Evolutionary conservation across 1,140 invertebrate species (phyloP).

Genomic region (Trichogramma pretiosum): DNA sequence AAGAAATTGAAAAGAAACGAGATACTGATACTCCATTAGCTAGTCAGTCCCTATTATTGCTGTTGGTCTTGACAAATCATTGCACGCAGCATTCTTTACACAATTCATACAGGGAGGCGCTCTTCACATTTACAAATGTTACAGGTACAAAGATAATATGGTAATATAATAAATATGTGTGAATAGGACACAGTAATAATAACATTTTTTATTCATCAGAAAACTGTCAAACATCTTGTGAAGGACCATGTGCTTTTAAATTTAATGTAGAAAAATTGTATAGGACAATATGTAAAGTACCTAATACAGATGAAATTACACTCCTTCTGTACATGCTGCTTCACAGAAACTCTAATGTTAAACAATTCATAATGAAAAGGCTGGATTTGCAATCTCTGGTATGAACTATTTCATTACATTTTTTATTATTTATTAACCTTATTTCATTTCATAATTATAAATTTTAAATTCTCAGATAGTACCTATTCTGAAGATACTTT

Average conservation of each 20-base stretch:
- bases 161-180: slow-evolving; percentile 9
- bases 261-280: slow-evolving; percentile 74
- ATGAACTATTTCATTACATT: slow-evolving; percentile 29
- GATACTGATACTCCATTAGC: slow-evolving; percentile 62
- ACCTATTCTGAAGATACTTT: slow-evolving; percentile 88
- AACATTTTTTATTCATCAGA: slow-evolving; percentile 31
- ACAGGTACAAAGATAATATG: too few relatives aligned
- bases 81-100: slow-evolving; percentile 57
- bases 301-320: slow-evolving; percentile 84
- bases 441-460: slow-evolving; percentile 8
- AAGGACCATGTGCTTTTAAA: slow-evolving; percentile 51
- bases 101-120: slow-evolving; percentile 77
- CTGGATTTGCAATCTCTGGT: slow-evolving; percentile 85
- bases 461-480: slow-evolving; percentile 52
- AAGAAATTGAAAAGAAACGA: slow-evolving; percentile 38
- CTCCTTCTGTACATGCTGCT: slow-evolving; percentile 88
- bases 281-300: slow-evolving; percentile 71
- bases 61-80: slow-evolving; percentile 86
- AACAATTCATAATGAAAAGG: slow-evolving; percentile 75
- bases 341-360: slow-evolving; percentile 83
- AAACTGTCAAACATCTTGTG: slow-evolving; percentile 42
- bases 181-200: background rate
- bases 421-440: slow-evolving; percentile 1
- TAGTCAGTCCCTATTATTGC: slow-evolving; percentile 78
- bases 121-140: slow-evolving; percentile 71